Conservation (phyloP, 2,797 vertebrate species). For the Salmo trutta region DNA sequence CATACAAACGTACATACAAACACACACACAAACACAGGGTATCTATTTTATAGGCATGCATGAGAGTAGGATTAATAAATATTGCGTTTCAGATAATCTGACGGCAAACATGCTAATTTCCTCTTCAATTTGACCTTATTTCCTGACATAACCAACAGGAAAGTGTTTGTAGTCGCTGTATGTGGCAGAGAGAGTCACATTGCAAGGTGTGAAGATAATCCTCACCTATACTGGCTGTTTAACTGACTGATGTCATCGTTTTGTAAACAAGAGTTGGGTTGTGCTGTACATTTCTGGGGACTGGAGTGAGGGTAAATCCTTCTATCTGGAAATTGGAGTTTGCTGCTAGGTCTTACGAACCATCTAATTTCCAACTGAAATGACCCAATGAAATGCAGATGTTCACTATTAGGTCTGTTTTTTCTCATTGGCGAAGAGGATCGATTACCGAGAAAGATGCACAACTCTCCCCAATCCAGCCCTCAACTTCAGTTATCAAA, state of each 20-base stretch:
- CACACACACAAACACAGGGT: constrained; percentile 18
- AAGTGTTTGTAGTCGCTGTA: not conserved
- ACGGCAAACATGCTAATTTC: constrained; percentile 60
- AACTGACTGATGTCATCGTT: constrained; percentile 26
- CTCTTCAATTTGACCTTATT: constrained; percentile 47
- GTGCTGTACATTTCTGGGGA: constrained; percentile 62
- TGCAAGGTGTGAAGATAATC: constrained; percentile 16
- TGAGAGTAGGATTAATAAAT: constrained; percentile 43
- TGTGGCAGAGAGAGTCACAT: constrained; percentile 1
- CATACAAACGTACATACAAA: not conserved
- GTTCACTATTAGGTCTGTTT: constrained; percentile 63
- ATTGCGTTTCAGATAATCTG: constrained; percentile 51
- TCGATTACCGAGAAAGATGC: constrained; percentile 54
- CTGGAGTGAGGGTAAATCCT: constrained; percentile 37
- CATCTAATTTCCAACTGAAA: constrained; percentile 64
- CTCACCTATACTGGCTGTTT: not conserved
- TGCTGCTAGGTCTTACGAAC: constrained; percentile 41
- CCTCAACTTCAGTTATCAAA: constrained; percentile 61
- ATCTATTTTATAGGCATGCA: constrained; percentile 16
- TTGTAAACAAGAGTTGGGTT: constrained; percentile 32
- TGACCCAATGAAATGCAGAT: constrained; percentile 67
- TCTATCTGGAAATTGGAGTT: constrained; percentile 40
- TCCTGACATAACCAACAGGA: constrained; percentile 38
- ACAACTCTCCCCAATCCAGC: constrained; percentile 50
- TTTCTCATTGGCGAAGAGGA: constrained; percentile 56